Base-by-base conservation (phyloP, 2,113 vertebrate species). In the Crotalus horridus region DNA sequence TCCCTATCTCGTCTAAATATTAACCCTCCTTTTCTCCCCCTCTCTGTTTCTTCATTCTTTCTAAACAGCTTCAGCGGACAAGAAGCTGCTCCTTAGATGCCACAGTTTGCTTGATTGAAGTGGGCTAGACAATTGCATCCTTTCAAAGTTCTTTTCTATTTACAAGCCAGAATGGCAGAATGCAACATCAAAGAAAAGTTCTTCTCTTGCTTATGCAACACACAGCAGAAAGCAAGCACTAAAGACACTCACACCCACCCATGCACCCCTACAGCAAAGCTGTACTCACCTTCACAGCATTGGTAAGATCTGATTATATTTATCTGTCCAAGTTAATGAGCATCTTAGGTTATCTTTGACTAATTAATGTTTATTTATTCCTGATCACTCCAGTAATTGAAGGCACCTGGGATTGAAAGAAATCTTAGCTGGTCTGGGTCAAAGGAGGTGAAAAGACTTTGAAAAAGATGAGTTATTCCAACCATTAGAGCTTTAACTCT, bases 151-250 rank as follows among this genome's bases (percentile, higher is more conserved):
- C 95, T 95, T 93, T 96, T 96, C 93, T 95, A 96, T 96, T 97
- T 97, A 96, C 96, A 97, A 96, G 93, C 96, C 96, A 96, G 95
- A 96, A 95, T 95, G 95, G 95, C 92, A 95, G 95, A 96, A 96
- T 94, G 94, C 93, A 94, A 96, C 94, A 96, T 96, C 96, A 97
- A 96, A 96, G 93, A 97, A 94, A 92, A 97, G 93, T 95, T 96
- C 96, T 96, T 96, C 93, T 96, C 92, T 95, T 97, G 96, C 97
- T 97, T 97, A 97, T 97, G 98, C 96, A 97, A 94, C 96, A 96
- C 95, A 96, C 96, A 96, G 89, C 92, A 91, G 93, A 93, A 95
- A 96, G 95, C 94, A 95, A 93, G 92, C 87, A 93, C 95, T 93
- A 95, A 95, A 95, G 95, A 96, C 91, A 90, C 15, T 48, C 61